A percentile compares a stretch with the other conserved stretches of the same genome.
Conservation (phyloP, 1,140 invertebrate genomes). For the roundworm (Caenorhabditis elegans) region WBcel235 BX284603.4:9883001-9883500, state of each 20-base stretch:
- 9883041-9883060: background rate
- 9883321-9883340: too few species aligned
- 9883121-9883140: constrained; percentile 4
- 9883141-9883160: background rate
- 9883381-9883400: too few species aligned
- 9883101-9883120: background rate
- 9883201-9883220: background rate
- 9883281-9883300: background rate
- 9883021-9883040: constrained; percentile 26
- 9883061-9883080: constrained; percentile 5
- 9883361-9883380: too few species aligned
- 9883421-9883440: too few species aligned
- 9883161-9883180: constrained; percentile 22
- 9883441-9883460: too few species aligned
- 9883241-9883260: background rate
- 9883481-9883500: too few species aligned
- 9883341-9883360: too few species aligned
- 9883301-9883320: background rate
- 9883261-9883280: background rate
- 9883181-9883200: constrained; percentile 7
- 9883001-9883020: background rate
- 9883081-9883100: background rate
- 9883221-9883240: background rate
- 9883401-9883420: too few species aligned
- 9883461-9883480: too few species aligned